Evolutionary conservation across 2,888 invertebrate genomes (phyloP).

Genomic region (Scrobipalpa atriplicella): DNA sequence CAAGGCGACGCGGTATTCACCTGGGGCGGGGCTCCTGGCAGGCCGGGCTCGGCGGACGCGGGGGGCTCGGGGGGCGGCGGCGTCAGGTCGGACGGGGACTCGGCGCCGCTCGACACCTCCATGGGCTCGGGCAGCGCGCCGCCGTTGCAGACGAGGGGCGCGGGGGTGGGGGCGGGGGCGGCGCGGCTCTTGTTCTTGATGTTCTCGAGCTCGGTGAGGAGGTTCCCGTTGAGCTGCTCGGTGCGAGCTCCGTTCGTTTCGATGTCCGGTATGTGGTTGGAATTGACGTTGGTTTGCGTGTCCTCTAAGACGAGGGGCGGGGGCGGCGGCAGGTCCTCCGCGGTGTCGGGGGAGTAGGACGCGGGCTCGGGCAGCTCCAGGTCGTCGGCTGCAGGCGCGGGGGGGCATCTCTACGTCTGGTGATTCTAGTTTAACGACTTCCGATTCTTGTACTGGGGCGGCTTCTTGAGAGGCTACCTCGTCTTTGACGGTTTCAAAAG

Average conservation of each 20-base stretch:
- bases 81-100: neutral
- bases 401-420: constrained; percentile 13
- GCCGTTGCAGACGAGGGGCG: constrained; percentile 35
- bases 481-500: constrained; percentile 22
- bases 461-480: neutral
- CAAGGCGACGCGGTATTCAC: constrained; percentile 74
- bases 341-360: constrained; percentile 37
- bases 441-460: neutral
- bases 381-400: neutral
- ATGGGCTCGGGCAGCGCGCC: neutral
- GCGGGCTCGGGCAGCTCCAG: constrained; percentile 22
- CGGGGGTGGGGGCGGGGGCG: constrained; percentile 46
- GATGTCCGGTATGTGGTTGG: constrained; percentile 42
- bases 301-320: constrained; percentile 40
- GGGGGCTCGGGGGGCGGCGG: constrained; percentile 33
- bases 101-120: constrained; percentile 40
- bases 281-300: constrained; percentile 34
- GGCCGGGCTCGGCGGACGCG: constrained; percentile 22
- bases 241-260: constrained; percentile 38
- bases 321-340: constrained; percentile 54
- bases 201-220: constrained; percentile 46
- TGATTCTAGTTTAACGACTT: neutral
- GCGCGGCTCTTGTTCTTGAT: constrained; percentile 46
- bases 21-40: constrained; percentile 56
- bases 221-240: constrained; percentile 40